Base-by-base conservation (phyloP, 2,888 invertebrate species). In the Himalopsyche anomala region DNA sequence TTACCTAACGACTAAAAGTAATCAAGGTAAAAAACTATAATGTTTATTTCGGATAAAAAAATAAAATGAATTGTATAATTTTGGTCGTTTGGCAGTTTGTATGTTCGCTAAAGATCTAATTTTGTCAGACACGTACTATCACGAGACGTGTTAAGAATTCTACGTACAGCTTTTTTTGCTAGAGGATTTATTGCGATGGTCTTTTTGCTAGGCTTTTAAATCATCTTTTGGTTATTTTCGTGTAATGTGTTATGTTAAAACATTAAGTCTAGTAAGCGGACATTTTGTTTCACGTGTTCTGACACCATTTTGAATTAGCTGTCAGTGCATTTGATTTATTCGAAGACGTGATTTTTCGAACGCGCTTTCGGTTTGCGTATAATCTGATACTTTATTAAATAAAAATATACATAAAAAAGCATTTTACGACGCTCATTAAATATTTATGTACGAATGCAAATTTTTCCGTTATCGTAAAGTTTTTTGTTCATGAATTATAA, bases 281-380 rank as follows among this genome's bases (percentile, higher is more conserved):
- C 62, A 62, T 62, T 62, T 62, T 62, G 62, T 62, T 62, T 62
- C 62, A 62, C 62, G 62, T 62, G 62, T 28, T 62, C 62, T 62
- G 62, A 62, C 62, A 62, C 62, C 62, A 62, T 62, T 62, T 62
- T 62, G 62, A 62, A 62, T 62, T 62, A 62, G 62, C 62, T 62
- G 62, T 62, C 62, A 62, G 62, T 62, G 62, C 62, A 62, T 62
- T 62, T 62, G 62, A 62, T 62, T 62, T 62, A 62, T 62, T 62
- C 19, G 28, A 62, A 62, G 62, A 62, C 62, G 62, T 62, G 62
- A 62, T 62, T 62, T 62, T 62, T 62, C 15, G 62, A 62, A 62
- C 62, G 19, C 62, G 62, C 19, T 62, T 62, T 62, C 62, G n/a
- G 19, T 62, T 19, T 11, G 19, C 62, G 62, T 62, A 62, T 62